Base-by-base conservation (phyloP, 1,140 invertebrate genomes). In the Neodiprion lecontei region DNA sequence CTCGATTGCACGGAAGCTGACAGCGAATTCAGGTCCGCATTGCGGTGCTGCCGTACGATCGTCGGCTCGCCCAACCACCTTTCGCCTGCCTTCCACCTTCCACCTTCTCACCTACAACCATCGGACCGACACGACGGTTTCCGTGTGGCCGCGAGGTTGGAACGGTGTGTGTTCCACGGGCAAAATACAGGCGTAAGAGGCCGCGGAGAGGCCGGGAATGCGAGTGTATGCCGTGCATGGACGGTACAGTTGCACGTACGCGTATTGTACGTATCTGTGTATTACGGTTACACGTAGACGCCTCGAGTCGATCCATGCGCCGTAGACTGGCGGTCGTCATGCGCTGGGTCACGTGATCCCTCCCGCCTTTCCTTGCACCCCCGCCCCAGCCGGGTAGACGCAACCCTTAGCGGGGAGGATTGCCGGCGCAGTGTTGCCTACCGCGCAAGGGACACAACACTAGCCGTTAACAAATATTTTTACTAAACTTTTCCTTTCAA, bases 381-480 rank as follows among this genome's bases (percentile, higher is more conserved):
- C 28, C 28, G 28, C 28, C 28, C 5, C 1, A 4, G 17, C 48
- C 69, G 3, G 69, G 53, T 12, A 28, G 28, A 72, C 68, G 75
- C 75, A 78, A 68, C 75, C 78, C 74, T 68, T 77, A 73, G 50
- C 74, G 73, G 78, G 69, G 70, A 72, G 75, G 79, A 77, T 80
- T 79, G 77, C 77, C 76, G 82, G 79, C 82, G 81, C 85, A 86
- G 85, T 85, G 84, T 87, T 85, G 82, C 82, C 81, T 85, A 82
- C 80, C 83, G 82, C 83, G 82, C 80, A 82, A 80, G 77, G 78
- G 85, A 82, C 82, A 85, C 82, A 82, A 85, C 85, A 86, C 85
- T 86, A 81, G 81, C 80, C 83, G 79, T 81, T 77, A 74, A 75
- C 74, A 74, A 73, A 50, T 70, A 78, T 83, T 83, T 82, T 82